phyloP scores from a whole-genome alignment of 1,140 invertebrate genomes.

The Ceratina japonica region DNA sequence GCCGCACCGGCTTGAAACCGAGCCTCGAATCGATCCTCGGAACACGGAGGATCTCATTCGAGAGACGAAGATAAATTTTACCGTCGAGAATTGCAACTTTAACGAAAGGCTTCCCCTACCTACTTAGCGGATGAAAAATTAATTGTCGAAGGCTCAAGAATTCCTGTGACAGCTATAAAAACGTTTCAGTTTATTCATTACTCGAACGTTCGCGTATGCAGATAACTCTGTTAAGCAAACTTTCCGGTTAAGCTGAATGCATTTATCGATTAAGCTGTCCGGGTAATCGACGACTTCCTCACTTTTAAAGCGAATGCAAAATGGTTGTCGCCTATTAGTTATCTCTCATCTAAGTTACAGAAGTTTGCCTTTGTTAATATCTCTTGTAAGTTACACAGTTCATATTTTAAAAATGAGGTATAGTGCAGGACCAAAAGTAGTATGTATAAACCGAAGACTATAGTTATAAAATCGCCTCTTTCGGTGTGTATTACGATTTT shows the following conservation, averaged over 20 bases:
- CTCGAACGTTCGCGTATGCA: not conserved
- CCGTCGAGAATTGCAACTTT: conserved; percentile 4
- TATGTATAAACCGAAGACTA: too few species aligned
- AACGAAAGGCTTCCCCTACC: conserved; percentile 5
- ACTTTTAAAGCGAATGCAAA: not conserved
- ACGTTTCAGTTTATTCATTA: not conserved
- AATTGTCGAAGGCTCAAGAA: not conserved
- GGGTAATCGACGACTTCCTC: not conserved
- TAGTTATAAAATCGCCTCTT: too few species aligned
- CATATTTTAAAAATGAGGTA: too few species aligned
- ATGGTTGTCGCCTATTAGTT: not conserved
- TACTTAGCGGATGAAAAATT: conserved; percentile 14
- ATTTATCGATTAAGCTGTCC: not conserved
- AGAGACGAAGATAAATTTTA: conserved; percentile 39
- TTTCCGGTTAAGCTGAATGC: not conserved
- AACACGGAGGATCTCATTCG: conserved; percentile 11
- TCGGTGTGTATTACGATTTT: too few species aligned
- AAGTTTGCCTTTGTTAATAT: too few species aligned
- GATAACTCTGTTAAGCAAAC: not conserved
- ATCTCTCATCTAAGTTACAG: too few species aligned
- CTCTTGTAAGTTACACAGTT: too few species aligned
- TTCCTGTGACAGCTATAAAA: not conserved
- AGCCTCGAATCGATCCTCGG: conserved; percentile 53
- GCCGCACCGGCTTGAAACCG: conserved; percentile 25
- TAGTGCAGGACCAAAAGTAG: too few species aligned